Evolutionary conservation across 1,140 invertebrate species (phyloP).

Genomic region (Drosophila simulans): DNA sequence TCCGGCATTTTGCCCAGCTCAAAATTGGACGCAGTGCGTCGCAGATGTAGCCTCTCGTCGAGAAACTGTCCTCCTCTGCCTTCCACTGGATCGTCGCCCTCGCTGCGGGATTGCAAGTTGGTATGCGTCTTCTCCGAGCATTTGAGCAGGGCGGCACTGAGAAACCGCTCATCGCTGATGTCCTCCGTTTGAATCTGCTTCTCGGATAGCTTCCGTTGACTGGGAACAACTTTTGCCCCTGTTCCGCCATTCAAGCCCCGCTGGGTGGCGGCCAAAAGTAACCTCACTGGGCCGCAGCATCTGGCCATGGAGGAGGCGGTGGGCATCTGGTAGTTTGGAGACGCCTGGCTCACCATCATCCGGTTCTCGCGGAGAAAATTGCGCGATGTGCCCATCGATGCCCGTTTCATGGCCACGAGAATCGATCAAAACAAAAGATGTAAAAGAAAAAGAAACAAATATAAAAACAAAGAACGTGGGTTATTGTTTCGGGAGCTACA

Average conservation of each 20-base stretch:
- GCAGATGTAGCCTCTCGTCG: constrained; percentile 1
- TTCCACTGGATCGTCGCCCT: constrained; percentile 40
- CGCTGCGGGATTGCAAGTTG: constrained; percentile 28
- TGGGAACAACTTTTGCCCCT: neutral
- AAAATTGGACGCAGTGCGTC: constrained; percentile 55
- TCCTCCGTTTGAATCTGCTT: constrained; percentile 69
- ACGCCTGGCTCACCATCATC: constrained; percentile 22
- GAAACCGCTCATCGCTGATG: constrained; percentile 58
- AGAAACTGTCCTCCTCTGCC: neutral
- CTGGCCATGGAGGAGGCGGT: constrained; percentile 35
- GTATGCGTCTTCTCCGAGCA: constrained; percentile 21
- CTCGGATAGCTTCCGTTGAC: constrained; percentile 24
- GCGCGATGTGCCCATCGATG: constrained; percentile 3
- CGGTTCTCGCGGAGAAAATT: constrained; percentile 62
- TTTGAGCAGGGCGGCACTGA: constrained; percentile 58
- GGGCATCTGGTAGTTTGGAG: constrained; percentile 33
- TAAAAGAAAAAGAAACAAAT: constrained; percentile 17
- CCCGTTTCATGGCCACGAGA: neutral
- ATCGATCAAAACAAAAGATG: neutral
- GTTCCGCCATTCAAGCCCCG: neutral
- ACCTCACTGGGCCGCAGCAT: neutral
- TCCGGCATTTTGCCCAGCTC: constrained; percentile 56
- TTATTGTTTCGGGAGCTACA: constrained; percentile 23
- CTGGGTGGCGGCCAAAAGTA: neutral
- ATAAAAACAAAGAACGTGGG: constrained; percentile 18